Conservation (phyloP, 2,888 invertebrate species). For the Odontomyia ornata region DNA sequence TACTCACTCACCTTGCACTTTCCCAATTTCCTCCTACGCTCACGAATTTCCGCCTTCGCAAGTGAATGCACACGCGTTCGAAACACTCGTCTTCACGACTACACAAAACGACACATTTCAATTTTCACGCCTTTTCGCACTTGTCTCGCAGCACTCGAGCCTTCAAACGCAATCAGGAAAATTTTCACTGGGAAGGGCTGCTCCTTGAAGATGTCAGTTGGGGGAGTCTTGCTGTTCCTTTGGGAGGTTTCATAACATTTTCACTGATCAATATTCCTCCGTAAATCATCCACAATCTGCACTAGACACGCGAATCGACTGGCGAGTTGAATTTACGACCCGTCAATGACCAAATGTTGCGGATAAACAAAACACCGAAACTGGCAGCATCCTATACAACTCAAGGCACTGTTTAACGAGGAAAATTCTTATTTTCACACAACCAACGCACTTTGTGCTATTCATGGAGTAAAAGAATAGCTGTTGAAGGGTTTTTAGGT, state of each 20-base stretch:
- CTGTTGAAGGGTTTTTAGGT: neutral
- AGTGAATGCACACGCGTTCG: constrained; percentile 18
- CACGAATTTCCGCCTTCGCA: constrained; percentile 22
- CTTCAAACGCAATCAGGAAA: neutral
- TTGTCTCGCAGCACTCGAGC: neutral
- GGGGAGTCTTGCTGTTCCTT: neutral
- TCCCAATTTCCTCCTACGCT: constrained; percentile 21
- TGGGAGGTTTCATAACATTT: neutral
- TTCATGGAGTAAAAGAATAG: neutral
- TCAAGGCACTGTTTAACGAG: constrained; percentile 11
- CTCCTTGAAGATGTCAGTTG: neutral
- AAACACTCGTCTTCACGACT: neutral
- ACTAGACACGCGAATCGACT: neutral
- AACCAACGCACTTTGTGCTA: neutral
- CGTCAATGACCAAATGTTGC: neutral
- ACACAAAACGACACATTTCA: neutral
- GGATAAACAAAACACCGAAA: constrained; percentile 33
- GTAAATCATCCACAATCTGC: neutral
- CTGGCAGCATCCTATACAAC: neutral
- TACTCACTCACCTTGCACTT: constrained; percentile 31
- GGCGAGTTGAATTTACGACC: neutral
- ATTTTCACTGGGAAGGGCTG: neutral
- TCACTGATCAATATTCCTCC: neutral
- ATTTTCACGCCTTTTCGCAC: neutral
- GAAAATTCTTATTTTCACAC: constrained; percentile 17